Evolutionary conservation across 2,113 vertebrate genomes (phyloP), one percentile per base, ranked within the genome.

Genomic region (Nerophis ophidion): DNA sequence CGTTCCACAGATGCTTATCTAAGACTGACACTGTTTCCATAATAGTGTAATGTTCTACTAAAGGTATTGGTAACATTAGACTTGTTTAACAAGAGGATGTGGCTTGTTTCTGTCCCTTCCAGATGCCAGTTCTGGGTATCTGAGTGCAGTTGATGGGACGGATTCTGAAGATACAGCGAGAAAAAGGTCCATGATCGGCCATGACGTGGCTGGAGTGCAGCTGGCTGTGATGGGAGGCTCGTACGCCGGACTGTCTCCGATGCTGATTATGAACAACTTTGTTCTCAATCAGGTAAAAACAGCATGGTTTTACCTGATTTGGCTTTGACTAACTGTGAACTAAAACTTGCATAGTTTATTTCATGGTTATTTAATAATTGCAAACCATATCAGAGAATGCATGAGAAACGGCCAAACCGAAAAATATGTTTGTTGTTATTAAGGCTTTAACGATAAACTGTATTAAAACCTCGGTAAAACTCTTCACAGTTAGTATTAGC

Each of bases 231-330:
- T 88, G 71, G 72, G 84, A 68, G 83, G 42, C 50, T 84, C 92
- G 2, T 92, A 91, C 65, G 72, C 90, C 6, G 68, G 86, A 0
- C 78, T 93, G 1, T 90, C 93, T 64, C 87, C 92, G 35, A 91
- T 95, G 93, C 90, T 95, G 0, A 88, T 94, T 81, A 95, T 94
- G 93, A 97, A 96, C 86, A 94, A 93, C 49, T 88, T 93, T 48
- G 74, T 94, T 72, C 84, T 94, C 44, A 93, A 92, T 69, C 92
- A 94, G 93, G 93, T 97, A 90, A 75, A 33, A 16, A 45, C 44
- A 47, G 14, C 38, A 56, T 56, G 40, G 10, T 44, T 44, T 44
- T 7, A 40, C 38, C 38, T 40, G 8, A 40, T 40, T 40, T 40
- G 8, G 6, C 6, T 26, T 26, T 3, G 19, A 26, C 19, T 26